phyloP scores from a whole-genome alignment of 2,888 invertebrate species.

The Melikaiella ostensackeni region DNA sequence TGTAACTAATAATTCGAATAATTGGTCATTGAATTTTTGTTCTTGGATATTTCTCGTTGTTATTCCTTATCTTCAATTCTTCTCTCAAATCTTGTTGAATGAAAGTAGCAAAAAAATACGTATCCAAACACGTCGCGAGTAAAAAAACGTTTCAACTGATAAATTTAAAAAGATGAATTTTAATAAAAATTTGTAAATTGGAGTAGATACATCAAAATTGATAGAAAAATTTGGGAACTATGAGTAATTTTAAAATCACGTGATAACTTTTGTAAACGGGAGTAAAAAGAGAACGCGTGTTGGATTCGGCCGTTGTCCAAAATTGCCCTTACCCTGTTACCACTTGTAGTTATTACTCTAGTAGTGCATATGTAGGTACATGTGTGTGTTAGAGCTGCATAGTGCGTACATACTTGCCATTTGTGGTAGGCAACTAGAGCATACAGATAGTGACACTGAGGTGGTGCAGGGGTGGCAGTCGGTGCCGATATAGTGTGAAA shows the following conservation, averaged over 20 bases:
- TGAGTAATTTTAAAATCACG: background rate
- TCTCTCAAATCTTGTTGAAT: too few relatives aligned
- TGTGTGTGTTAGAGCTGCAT: slow-evolving; percentile 33
- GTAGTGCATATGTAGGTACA: slow-evolving; percentile 35
- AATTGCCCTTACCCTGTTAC: slow-evolving; percentile 61
- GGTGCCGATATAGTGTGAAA: slow-evolving; percentile 63
- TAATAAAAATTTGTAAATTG: too few relatives aligned
- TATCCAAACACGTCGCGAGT: background rate
- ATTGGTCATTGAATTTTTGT: background rate
- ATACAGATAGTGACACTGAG: slow-evolving; percentile 52
- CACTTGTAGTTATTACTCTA: slow-evolving; percentile 48
- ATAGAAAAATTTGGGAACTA: background rate
- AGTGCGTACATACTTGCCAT: slow-evolving; percentile 27
- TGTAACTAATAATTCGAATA: background rate
- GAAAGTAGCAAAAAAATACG: too few relatives aligned
- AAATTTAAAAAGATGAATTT: too few relatives aligned
- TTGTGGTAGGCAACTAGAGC: slow-evolving; percentile 32
- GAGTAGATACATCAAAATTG: background rate
- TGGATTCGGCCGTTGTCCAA: slow-evolving; percentile 55
- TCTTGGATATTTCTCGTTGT: too few relatives aligned
- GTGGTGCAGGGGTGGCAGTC: slow-evolving; percentile 58
- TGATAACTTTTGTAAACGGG: background rate
- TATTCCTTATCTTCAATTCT: too few relatives aligned
- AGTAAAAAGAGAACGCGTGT: slow-evolving; percentile 31
- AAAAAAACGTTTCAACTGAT: background rate